Evolutionary conservation across 2,888 invertebrate genomes (phyloP), one percentile per base, ranked within the genome.

Genomic region (Caenorhabditis angaria): DNA sequence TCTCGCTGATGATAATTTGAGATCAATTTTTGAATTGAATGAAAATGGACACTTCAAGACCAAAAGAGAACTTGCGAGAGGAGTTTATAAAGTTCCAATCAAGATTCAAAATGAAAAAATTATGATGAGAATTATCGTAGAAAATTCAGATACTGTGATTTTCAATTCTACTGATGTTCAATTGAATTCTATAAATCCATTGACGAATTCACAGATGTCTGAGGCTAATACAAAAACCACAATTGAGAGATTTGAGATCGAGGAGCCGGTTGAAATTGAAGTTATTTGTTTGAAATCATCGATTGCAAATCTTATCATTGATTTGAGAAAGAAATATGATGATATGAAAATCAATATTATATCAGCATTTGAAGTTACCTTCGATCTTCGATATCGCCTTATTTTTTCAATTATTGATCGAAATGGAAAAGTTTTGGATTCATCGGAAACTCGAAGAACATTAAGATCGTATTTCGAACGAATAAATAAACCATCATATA

Each of bases 391-490:
- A 14, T 71, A 66, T 20, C 63, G 29, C 1, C 14, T 58, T 24
- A 27, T 32, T 0, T 12, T 71, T 2, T 32, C 32, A 2, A 47
- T 71, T 14, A 47, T 71, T 47, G 71, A 71, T 61, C 18, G 71
- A 24, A 71, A 71, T 29, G 61, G 53, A n/a, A 62, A 56, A n/a
- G 20, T 60, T 29, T 28, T 71, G 2, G 57, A 29, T 3, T 50
- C 63, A 18, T 47, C 60, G 3, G 71, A 71, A 71, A 50, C 55
- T 3, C 28, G 35, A 41, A 24, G 63, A 48, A 71, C 71, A 4
- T 47, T 71, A 41, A 41, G 24, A 8, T 66, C 71, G 1, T 71
- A 63, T 20, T 47, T 66, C 22, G 53, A 71, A 24, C 62, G 65
- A 12, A 51, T 48, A 20, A n/a, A n/a, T n/a, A 54, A 29, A 10